phyloP scores from a whole-genome alignment of 2,888 invertebrate genomes.

The Aelia acuminata region DNA sequence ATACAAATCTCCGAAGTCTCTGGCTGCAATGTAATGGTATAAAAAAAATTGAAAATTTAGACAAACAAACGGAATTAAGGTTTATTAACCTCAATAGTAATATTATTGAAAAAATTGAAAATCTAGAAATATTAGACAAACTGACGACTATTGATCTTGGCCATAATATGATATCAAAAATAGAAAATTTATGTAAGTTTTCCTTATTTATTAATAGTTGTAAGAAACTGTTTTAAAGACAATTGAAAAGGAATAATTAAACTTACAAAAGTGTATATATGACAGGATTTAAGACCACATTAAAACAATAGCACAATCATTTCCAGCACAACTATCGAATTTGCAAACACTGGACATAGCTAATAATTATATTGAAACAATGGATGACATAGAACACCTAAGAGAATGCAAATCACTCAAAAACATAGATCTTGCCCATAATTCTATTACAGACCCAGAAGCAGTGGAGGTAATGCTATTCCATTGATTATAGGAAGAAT shows the following conservation, averaged over 20 bases:
- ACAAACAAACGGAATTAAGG: constrained; percentile 80
- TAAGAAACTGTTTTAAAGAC: too few species aligned
- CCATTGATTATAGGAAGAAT: background rate
- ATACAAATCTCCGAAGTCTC: constrained; percentile 89
- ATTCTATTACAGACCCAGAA: constrained; percentile 85
- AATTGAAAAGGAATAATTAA: too few species aligned
- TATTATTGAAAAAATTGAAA: constrained; percentile 86
- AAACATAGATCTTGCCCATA: constrained; percentile 90
- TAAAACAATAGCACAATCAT: constrained; percentile 41
- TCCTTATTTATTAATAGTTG: background rate
- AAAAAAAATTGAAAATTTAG: constrained; percentile 84
- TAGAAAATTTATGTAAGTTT: constrained; percentile 79
- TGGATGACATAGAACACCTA: constrained; percentile 75
- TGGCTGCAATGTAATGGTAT: constrained; percentile 96
- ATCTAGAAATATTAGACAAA: constrained; percentile 79
- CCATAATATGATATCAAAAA: constrained; percentile 84
- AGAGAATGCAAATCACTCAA: constrained; percentile 78
- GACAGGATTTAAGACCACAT: background rate
- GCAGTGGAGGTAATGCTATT: constrained; percentile 76
- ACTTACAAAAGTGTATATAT: too few species aligned
- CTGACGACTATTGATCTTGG: constrained; percentile 90
- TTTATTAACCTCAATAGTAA: constrained; percentile 93
- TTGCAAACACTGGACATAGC: constrained; percentile 87
- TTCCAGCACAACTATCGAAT: constrained; percentile 76
- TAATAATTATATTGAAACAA: constrained; percentile 83